phyloP scores from a whole-genome alignment of 2,888 invertebrate species.

The Drosophila longiperda region DNA sequence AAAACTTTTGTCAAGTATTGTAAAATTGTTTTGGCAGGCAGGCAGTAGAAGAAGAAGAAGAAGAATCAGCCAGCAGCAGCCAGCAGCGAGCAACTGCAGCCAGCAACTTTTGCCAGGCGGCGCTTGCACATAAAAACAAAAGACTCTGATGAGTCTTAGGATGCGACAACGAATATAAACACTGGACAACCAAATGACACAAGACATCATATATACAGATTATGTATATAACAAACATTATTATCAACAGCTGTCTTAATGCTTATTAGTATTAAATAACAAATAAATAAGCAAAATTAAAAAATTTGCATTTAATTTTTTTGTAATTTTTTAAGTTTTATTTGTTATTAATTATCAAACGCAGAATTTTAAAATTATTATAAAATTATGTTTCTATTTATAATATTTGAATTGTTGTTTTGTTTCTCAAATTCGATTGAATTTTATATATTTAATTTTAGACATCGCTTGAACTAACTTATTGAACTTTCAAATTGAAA shows the following conservation, averaged over 20 bases:
- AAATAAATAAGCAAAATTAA: accelerated
- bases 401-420: no score
- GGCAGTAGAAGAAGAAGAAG: background rate
- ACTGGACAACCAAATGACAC: constrained; percentile 34
- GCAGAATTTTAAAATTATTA: no score
- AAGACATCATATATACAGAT: constrained; percentile 6
- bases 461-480: background rate
- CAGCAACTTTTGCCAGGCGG: constrained; percentile 31
- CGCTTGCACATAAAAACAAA: constrained; percentile 66
- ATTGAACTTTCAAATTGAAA: background rate
- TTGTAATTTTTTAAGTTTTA: background rate
- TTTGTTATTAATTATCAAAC: no score
- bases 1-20: constrained; percentile 75
- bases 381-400: no score
- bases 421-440: no score
- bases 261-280: background rate
- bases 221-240: background rate
- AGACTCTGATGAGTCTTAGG: constrained; percentile 55
- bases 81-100: background rate
- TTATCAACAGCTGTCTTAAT: background rate
- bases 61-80: background rate
- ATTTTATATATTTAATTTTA: background rate
- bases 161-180: constrained; percentile 9
- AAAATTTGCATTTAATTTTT: background rate
- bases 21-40: constrained; percentile 70